Percentiles rank a stretch among this genome's conserved stretches.
Conservation (phyloP, 2,113 vertebrate species). For the Amblyornis subalaris region DNA sequence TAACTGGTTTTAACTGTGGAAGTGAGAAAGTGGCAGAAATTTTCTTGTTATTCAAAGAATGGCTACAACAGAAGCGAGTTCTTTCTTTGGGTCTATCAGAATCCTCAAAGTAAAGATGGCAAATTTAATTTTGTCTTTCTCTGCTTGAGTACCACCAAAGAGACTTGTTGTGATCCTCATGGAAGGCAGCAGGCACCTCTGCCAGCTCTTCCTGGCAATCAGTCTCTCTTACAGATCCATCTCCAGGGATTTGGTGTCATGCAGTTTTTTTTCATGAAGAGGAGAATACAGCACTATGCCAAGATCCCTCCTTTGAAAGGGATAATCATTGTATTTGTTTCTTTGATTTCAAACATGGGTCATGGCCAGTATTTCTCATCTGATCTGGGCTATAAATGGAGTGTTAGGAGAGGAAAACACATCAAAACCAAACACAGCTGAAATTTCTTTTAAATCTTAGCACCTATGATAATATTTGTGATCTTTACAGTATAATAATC, state of each 20-base stretch:
- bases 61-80: background rate
- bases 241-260: background rate
- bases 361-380: background rate
- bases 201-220: background rate
- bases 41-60: background rate
- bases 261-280: rapidly evolving
- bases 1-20: background rate
- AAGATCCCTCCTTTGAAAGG: background rate
- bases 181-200: background rate
- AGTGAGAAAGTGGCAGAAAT: background rate
- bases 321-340: background rate
- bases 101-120: background rate
- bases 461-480: background rate
- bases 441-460: background rate
- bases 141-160: background rate
- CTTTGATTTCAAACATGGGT: background rate
- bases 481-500: background rate
- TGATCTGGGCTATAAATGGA: background rate
- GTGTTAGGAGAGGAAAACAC: background rate
- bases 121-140: background rate
- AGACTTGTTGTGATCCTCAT: background rate
- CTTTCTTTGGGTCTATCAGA: background rate
- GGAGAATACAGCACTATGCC: rapidly evolving
- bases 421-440: background rate
- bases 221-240: background rate